A percentile compares a stretch with the other conserved stretches of the same genome.
Evolutionary conservation across 2,888 invertebrate species (phyloP).

Genomic region (Pollenia labialis): DNA sequence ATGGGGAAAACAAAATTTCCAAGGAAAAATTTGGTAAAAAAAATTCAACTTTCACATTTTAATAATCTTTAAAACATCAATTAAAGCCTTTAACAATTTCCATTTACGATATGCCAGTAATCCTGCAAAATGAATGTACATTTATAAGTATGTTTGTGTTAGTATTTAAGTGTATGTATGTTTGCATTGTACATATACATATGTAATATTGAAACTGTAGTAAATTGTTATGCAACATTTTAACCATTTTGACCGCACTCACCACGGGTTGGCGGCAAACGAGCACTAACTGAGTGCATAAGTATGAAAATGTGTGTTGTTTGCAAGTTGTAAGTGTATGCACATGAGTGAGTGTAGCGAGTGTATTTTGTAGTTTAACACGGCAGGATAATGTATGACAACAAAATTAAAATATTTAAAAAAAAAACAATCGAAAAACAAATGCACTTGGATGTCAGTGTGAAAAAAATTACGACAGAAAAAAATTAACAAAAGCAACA

Average conservation of each 20-base stretch:
- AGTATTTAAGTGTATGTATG: conserved; percentile 40
- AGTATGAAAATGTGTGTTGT: conserved; percentile 23
- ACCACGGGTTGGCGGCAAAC: conserved; percentile 73
- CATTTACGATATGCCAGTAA: neutral
- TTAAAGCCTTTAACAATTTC: neutral
- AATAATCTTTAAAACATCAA: too few relatives aligned
- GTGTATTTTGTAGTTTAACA: conserved; percentile 72
- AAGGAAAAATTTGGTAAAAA: too few relatives aligned
- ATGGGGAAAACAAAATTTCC: too few relatives aligned
- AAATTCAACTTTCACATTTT: too few relatives aligned
- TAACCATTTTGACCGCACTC: conserved; percentile 80
- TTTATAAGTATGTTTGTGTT: conserved; percentile 50
- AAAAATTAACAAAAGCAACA: conserved; percentile 11
- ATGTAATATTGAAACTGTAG: conserved; percentile 66
- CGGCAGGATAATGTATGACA: conserved; percentile 70
- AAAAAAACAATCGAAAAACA: neutral
- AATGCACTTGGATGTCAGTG: neutral
- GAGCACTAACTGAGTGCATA: conserved; percentile 60
- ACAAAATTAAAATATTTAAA: conserved; percentile 58
- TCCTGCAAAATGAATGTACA: too few relatives aligned
- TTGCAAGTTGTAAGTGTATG: neutral
- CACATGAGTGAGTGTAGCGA: conserved; percentile 32
- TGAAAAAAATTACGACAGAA: neutral
- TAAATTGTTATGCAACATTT: conserved; percentile 76
- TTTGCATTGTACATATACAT: conserved; percentile 45